phyloP scores from a whole-genome alignment of 2,888 invertebrate species.

The Philereme transversata region DNA sequence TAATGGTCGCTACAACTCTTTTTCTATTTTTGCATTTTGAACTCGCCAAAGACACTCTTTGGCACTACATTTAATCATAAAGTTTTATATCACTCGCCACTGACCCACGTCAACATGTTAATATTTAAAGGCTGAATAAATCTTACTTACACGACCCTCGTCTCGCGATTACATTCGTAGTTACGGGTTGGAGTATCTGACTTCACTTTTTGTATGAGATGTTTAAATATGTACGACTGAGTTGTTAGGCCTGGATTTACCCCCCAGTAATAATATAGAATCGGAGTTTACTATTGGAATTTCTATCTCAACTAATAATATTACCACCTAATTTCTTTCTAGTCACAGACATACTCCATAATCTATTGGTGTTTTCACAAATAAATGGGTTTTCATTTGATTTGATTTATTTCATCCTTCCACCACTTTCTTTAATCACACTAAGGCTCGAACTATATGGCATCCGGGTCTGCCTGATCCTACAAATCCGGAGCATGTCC shows the following conservation, averaged over 20 bases:
- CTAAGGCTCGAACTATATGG: no score
- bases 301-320: neutral
- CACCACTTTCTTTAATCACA: no score
- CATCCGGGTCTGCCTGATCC: no score
- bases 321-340: no score
- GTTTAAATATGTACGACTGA: slow-evolving; percentile 21
- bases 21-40: no score
- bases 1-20: no score
- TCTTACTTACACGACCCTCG: slow-evolving; percentile 38
- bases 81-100: slow-evolving; percentile 17
- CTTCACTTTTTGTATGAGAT: slow-evolving; percentile 24
- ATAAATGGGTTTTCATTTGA: no score
- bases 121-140: slow-evolving; percentile 42
- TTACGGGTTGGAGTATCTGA: slow-evolving; percentile 22
- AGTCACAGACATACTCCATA: no score
- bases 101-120: slow-evolving; percentile 30
- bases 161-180: slow-evolving; percentile 26
- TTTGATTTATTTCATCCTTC: no score
- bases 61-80: slow-evolving; percentile 16
- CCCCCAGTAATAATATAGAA: neutral
- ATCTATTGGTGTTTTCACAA: no score
- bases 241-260: slow-evolving; percentile 2
- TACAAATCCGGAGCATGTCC: no score
- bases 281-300: no score
- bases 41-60: slow-evolving; percentile 2